These are phyloP conservation scores for Schizopygopsis malacanthus DNA, from an alignment of 2,797 vertebrate species.

Conservation along the genomic window DNA sequence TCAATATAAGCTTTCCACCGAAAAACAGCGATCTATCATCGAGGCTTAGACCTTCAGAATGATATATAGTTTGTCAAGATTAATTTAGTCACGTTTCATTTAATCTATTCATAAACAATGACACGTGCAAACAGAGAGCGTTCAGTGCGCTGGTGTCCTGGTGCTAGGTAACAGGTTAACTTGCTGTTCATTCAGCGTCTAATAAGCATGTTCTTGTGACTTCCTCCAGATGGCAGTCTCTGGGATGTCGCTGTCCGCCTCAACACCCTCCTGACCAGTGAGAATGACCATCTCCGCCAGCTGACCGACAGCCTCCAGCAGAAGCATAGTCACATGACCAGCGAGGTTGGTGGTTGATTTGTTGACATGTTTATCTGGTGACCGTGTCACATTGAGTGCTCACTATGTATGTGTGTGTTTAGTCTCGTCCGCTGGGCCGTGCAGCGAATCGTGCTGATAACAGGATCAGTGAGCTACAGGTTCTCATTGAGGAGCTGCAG, in stretches of 20 bases:
- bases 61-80: too few species aligned
- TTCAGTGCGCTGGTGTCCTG: too few species aligned
- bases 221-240: slow-evolving; percentile 69
- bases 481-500: slow-evolving; percentile 93
- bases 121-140: too few species aligned
- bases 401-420: slow-evolving; percentile 9
- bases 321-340: slow-evolving; percentile 92
- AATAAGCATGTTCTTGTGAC: neutral
- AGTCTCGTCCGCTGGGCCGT: slow-evolving; percentile 86
- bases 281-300: slow-evolving; percentile 89
- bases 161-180: too few species aligned
- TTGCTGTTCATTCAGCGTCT: neutral
- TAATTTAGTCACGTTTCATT: too few species aligned
- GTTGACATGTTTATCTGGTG: neutral
- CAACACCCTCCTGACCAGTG: slow-evolving; percentile 84
- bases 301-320: slow-evolving; percentile 90
- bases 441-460: slow-evolving; percentile 92
- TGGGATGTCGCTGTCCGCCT: slow-evolving; percentile 75
- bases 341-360: slow-evolving; percentile 81
- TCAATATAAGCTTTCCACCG: too few species aligned
- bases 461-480: slow-evolving; percentile 90
- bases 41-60: too few species aligned
- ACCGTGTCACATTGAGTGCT: neutral
- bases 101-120: too few species aligned
- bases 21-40: too few species aligned